These are phyloP conservation scores for Linepithema humile DNA, from an alignment of 1,140 invertebrate genomes.

Conservation along the genomic window DNA sequence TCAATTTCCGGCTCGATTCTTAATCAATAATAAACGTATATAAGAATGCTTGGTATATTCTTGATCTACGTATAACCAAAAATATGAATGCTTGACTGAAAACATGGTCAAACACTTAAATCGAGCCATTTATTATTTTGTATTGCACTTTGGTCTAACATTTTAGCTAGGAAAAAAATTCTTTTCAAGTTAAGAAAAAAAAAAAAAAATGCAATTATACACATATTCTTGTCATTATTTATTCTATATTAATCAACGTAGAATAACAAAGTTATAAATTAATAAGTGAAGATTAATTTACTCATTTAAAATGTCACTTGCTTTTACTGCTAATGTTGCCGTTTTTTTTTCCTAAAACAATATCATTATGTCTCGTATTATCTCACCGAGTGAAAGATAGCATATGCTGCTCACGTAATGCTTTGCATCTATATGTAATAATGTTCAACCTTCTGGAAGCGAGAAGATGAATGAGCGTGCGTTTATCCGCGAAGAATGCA, in stretches of 20 bases:
- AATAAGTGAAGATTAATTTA: not conserved
- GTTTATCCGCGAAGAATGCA: constrained; percentile 32
- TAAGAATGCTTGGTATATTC: not conserved
- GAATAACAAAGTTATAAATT: not conserved
- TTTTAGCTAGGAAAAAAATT: not conserved
- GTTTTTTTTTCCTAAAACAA: too few species aligned
- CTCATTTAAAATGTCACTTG: not conserved
- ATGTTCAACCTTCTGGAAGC: not conserved
- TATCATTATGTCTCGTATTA: not conserved
- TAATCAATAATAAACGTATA: not conserved
- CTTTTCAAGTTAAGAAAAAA: not conserved
- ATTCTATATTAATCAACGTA: not conserved
- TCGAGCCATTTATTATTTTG: not conserved
- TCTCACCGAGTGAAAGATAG: not conserved
- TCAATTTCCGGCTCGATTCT: not conserved
- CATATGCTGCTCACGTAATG: not conserved
- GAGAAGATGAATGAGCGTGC: constrained; percentile 1
- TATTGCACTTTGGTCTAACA: not conserved
- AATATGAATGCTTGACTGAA: not conserved
- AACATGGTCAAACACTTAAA: not conserved
- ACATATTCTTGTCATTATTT: not conserved
- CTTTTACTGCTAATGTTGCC: not conserved
- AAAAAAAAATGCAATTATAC: not conserved
- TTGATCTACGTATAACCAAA: not conserved
- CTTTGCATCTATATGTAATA: not conserved